Conservation (phyloP, 2,113 vertebrate genomes). For the Channa maculata region DNA sequence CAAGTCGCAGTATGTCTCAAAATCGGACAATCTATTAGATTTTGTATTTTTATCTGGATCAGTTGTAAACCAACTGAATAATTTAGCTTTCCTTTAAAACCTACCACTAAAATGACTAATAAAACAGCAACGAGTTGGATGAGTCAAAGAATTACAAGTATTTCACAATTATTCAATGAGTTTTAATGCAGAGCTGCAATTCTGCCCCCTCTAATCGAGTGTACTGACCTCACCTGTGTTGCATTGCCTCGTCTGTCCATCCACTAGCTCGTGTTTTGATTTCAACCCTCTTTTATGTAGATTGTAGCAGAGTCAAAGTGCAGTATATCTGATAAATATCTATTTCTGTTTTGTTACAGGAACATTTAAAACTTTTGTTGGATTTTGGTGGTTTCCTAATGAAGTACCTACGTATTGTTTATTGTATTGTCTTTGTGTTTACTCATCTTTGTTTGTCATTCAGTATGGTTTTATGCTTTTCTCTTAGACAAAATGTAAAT, state of each 20-base stretch:
- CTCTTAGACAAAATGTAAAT: too few relatives aligned
- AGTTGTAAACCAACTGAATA: too few relatives aligned
- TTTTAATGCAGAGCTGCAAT: constrained; percentile 4
- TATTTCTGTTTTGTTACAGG: neutral
- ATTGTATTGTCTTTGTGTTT: too few relatives aligned
- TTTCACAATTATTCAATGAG: neutral
- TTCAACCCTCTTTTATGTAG: neutral
- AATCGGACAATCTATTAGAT: too few relatives aligned
- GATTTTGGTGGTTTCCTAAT: too few relatives aligned
- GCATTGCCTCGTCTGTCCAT: neutral
- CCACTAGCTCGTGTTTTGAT: neutral
- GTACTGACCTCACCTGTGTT: neutral
- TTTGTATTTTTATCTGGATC: too few relatives aligned
- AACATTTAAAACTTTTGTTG: too few relatives aligned
- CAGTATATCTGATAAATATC: neutral
- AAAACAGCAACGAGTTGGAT: neutral
- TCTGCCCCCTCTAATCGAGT: neutral
- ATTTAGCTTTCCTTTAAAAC: too few relatives aligned
- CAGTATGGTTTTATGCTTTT: too few relatives aligned
- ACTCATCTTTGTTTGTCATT: too few relatives aligned
- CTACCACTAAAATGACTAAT: neutral
- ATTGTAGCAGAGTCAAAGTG: neutral
- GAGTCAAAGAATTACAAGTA: neutral
- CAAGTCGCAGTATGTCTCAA: too few relatives aligned
- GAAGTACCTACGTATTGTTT: too few relatives aligned